Base-by-base conservation (phyloP, 2,888 invertebrate genomes). In the Drosophila meridiana region DNA sequence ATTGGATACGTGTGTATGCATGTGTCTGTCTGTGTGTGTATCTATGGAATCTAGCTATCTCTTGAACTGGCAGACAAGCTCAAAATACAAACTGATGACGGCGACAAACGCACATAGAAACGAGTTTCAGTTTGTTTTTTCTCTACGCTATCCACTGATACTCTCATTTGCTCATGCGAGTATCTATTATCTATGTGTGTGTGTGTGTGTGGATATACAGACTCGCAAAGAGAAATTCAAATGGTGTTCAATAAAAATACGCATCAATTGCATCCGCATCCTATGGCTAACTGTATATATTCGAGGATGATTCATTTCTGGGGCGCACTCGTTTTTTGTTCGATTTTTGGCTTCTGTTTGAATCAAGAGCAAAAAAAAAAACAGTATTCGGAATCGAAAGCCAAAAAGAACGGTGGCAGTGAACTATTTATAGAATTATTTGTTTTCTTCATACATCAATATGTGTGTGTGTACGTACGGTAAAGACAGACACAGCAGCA, bases 371-470 rank as follows among this genome's bases (percentile, higher is more conserved):
- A 74, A 74, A 69, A 73, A 70, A 53, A 70, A 70, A 53, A 70
- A 69, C 69, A 72, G 76, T 69, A 73, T 89, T 82, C 72, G 71
- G 74, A 85, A 89, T 87, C 83, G 90, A 90, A 89, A 89, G 78
- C 78, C 82, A 69, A 78, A 78, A 79, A 80, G 82, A 78, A 81
- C 89, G 83, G 90, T 93, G 92, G 90, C 93, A 92, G 92, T 92
- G 92, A 92, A 91, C 92, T 92, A 92, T 82, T 83, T 80, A 80
- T 91, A 91, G 91, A 90, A 89, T 87, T 90, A 83, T 90, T 87
- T 90, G 82, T 91, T 82, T 91, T 91, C 87, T 91, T 91, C 87
- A 77, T 88, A 87, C 78, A 89, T 70, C 62, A 40, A 60, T 43
- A 53, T n/a, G 3, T 61, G 4, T 66, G 43, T 47, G 43, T 43